These are phyloP conservation scores for Stenodera caucasica DNA, from an alignment of 2,888 invertebrate genomes.

Conservation along the genomic window DNA sequence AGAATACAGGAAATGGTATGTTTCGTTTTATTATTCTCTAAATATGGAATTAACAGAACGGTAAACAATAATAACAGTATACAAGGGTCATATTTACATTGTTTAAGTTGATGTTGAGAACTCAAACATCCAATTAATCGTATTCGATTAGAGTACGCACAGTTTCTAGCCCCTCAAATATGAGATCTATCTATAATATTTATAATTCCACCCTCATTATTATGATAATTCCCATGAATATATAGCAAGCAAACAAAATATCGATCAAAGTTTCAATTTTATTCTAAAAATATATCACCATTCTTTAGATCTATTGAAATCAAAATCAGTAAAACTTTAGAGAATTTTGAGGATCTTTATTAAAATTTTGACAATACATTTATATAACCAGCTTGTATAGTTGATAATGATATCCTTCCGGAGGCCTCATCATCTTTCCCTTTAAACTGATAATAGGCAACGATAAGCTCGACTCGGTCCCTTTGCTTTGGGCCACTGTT, in stretches of 20 bases:
- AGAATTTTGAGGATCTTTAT: constrained; percentile 1
- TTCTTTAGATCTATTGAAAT: background rate
- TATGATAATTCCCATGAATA: background rate
- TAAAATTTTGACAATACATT: constrained; percentile 1
- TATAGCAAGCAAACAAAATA: background rate
- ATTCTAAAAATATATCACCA: too few species aligned
- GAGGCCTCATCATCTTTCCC: constrained; percentile 39
- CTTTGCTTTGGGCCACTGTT: constrained; percentile 9
- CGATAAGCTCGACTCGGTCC: constrained; percentile 38
- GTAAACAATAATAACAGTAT: background rate
- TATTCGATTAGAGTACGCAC: background rate
- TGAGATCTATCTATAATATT: background rate
- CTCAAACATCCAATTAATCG: background rate
- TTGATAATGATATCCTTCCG: constrained; percentile 51
- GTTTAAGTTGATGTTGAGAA: background rate
- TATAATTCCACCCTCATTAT: background rate
- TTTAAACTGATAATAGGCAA: constrained; percentile 49
- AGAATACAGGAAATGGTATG: background rate
- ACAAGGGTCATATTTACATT: background rate
- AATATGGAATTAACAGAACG: background rate
- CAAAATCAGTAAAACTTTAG: background rate
- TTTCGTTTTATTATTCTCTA: background rate
- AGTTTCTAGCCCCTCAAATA: background rate
- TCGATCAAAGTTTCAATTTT: background rate
- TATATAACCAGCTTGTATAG: constrained; percentile 8